A percentile compares a stretch with the other conserved stretches of the same genome.
Evolutionary conservation across 2,113 vertebrate genomes (phyloP).

Genomic region (Coreoperca whiteheadi): DNA sequence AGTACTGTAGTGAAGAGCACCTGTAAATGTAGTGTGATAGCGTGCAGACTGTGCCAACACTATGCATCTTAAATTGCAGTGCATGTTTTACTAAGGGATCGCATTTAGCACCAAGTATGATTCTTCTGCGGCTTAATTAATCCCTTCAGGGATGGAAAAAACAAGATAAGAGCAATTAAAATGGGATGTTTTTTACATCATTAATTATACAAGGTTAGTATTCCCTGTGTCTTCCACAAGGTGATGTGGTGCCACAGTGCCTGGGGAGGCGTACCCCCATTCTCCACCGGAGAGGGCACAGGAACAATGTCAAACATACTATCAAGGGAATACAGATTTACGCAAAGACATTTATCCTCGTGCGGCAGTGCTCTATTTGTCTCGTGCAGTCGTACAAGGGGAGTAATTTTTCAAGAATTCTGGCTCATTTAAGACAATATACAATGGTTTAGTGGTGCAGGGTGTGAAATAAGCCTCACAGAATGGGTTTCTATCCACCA

Average conservation of each 20-base stretch:
- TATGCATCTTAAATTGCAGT: slow-evolving; percentile 46
- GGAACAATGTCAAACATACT: slow-evolving; percentile 75
- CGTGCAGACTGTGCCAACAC: slow-evolving; percentile 23
- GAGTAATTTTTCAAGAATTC: slow-evolving; percentile 53
- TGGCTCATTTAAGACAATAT: slow-evolving; percentile 39
- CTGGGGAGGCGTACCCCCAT: slow-evolving; percentile 49
- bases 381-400: slow-evolving; percentile 27
- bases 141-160: slow-evolving; percentile 70
- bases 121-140: slow-evolving; percentile 71
- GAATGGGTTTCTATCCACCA: slow-evolving; percentile 35
- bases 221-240: slow-evolving; percentile 60
- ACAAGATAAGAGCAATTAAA: slow-evolving; percentile 76
- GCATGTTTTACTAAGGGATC: slow-evolving; percentile 72
- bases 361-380: slow-evolving; percentile 33
- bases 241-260: slow-evolving; percentile 46
- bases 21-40: slow-evolving; percentile 8
- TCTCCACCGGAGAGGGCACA: slow-evolving; percentile 66
- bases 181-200: slow-evolving; percentile 70
- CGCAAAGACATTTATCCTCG: slow-evolving; percentile 69
- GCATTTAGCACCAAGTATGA: slow-evolving; percentile 59
- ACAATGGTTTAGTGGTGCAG: slow-evolving; percentile 33
- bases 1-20: slow-evolving; percentile 12
- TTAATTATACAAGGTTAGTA: slow-evolving; percentile 76
- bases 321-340: slow-evolving; percentile 68
- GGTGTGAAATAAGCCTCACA: slow-evolving; percentile 37